These are phyloP conservation scores for Parapsyche elsis DNA, from an alignment of 1,140 invertebrate genomes.

Conservation along the genomic window DNA sequence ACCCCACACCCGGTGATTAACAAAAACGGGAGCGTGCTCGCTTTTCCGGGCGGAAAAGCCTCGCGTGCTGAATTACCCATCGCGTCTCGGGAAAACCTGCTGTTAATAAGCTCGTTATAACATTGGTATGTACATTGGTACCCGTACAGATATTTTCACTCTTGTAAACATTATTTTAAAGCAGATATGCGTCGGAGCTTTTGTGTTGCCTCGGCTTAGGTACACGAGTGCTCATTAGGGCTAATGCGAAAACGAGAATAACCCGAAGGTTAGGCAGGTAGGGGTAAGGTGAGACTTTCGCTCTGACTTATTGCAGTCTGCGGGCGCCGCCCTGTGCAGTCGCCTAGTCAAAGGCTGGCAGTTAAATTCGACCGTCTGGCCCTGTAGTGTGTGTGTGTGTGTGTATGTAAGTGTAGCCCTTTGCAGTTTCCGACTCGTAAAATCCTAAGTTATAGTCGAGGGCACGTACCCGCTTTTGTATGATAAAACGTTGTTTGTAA, in stretches of 20 bases:
- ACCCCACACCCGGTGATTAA: neutral
- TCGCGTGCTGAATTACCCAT: neutral
- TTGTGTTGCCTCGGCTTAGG: neutral
- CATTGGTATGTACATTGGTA: neutral
- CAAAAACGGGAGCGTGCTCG: neutral
- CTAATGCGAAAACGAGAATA: constrained; percentile 49
- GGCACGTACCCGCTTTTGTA: neutral
- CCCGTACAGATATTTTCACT: neutral
- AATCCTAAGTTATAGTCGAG: neutral
- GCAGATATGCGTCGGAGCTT: neutral
- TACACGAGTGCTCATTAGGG: constrained; percentile 44
- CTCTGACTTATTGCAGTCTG: constrained; percentile 41
- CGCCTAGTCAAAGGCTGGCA: constrained; percentile 6
- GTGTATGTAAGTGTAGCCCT: too few relatives aligned
- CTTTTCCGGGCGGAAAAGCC: neutral
- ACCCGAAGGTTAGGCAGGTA: neutral
- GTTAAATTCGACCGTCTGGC: constrained; percentile 27
- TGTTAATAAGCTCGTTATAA: neutral
- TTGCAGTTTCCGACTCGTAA: too few relatives aligned
- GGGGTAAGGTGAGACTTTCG: neutral
- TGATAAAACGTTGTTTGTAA: too few relatives aligned
- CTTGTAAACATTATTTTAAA: constrained; percentile 20
- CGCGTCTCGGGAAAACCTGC: neutral
- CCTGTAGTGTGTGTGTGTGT: neutral
- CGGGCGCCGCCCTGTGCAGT: neutral